Percentiles rank a stretch among this genome's conserved stretches.
These are phyloP conservation scores for Eristalis tenax DNA, from an alignment of 2,888 invertebrate species.

Conservation along the genomic window DNA sequence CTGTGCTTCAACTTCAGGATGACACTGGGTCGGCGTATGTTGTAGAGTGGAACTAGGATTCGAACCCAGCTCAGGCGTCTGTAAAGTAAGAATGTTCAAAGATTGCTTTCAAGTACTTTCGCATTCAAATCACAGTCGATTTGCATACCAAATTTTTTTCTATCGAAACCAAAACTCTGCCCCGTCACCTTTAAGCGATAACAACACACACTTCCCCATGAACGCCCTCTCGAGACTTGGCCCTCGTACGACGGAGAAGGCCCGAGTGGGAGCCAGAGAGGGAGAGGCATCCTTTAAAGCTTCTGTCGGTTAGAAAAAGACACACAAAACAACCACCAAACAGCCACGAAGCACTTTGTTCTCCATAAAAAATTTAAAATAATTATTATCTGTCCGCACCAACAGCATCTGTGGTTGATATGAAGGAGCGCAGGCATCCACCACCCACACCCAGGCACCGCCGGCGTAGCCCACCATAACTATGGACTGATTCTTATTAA, in stretches of 20 bases:
- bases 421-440: constrained; percentile 12
- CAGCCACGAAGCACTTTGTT: constrained; percentile 63
- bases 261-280: background rate
- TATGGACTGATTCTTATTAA: constrained; percentile 68
- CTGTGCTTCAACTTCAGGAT: no score
- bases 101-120: background rate
- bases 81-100: background rate
- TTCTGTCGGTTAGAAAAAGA: background rate
- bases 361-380: constrained; percentile 65
- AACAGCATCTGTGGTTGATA: constrained; percentile 62
- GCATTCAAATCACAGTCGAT: constrained; percentile 35
- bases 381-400: constrained; percentile 64
- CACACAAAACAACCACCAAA: constrained; percentile 1
- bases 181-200: constrained; percentile 54
- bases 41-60: no score
- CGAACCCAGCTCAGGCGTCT: background rate
- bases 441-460: background rate
- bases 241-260: background rate
- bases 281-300: background rate
- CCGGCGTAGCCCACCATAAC: constrained; percentile 17
- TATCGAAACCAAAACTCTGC: constrained; percentile 33
- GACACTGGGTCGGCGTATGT: no score
- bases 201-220: constrained; percentile 51
- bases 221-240: constrained; percentile 7
- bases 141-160: constrained; percentile 54